Evolutionary conservation across 2,797 vertebrate genomes (phyloP).

Genomic region (Spea hammondii): DNA sequence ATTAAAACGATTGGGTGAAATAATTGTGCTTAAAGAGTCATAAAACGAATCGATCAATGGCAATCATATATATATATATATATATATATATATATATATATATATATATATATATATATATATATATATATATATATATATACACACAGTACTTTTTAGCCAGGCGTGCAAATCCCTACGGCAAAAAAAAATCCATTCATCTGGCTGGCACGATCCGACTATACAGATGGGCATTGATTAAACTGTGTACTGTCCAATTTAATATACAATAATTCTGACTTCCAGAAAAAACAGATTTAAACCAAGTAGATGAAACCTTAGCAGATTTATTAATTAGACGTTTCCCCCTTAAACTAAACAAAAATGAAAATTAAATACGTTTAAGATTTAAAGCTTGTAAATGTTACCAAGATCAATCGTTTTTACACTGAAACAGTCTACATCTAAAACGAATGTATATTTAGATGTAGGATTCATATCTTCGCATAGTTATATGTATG

Average conservation of each 20-base stretch:
- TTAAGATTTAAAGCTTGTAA: neutral
- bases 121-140: neutral
- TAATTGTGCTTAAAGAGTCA: conserved; percentile 36
- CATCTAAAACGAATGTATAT: too few species aligned
- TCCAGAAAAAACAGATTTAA: conserved; percentile 51
- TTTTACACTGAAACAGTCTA: too few species aligned
- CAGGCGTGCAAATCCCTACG: conserved; percentile 54
- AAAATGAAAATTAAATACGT: neutral
- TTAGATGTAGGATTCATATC: conserved; percentile 4
- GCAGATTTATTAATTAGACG: conserved; percentile 31
- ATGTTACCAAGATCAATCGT: neutral
- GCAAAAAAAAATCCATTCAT: conserved; percentile 50
- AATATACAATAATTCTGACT: conserved; percentile 54
- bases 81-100: too few species aligned
- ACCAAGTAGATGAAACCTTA: conserved; percentile 53
- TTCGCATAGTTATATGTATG: neutral
- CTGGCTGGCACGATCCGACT: conserved; percentile 28
- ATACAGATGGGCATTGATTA: conserved; percentile 60
- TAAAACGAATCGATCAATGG: conserved; percentile 54
- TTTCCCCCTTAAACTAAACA: neutral
- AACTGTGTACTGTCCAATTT: conserved; percentile 57
- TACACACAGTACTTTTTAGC: conserved; percentile 49
- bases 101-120: conserved; percentile 41
- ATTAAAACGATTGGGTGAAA: conserved; percentile 32
- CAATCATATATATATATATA: conserved; percentile 29